Conservation (phyloP, 2,888 invertebrate species). For the Linnaemya vulpina region DNA sequence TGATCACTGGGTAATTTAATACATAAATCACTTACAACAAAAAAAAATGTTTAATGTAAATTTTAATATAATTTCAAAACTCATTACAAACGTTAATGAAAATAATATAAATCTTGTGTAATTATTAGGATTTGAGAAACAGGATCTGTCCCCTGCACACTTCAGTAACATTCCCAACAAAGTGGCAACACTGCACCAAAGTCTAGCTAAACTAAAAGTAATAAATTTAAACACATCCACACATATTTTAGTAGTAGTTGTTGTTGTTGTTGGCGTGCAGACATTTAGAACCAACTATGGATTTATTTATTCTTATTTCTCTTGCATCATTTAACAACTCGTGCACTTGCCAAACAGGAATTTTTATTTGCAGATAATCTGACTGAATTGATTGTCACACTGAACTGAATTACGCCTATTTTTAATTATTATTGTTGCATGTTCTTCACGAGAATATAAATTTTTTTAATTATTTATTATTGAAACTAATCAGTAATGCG, state of each 20-base stretch:
- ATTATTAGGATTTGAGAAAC: too few species aligned
- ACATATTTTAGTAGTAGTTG: neutral
- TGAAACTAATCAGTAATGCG: too few species aligned
- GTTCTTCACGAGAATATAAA: neutral
- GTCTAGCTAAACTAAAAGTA: neutral
- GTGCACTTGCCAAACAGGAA: neutral
- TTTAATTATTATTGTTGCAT: neutral
- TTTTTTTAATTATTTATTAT: too few species aligned
- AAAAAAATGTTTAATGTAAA: too few species aligned
- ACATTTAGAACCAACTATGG: neutral
- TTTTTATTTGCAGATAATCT: constrained; percentile 28
- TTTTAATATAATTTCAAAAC: too few species aligned
- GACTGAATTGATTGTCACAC: constrained; percentile 52
- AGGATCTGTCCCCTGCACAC: too few species aligned
- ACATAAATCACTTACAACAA: too few species aligned
- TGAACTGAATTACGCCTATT: constrained; percentile 49
- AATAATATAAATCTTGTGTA: too few species aligned
- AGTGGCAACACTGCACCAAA: neutral
- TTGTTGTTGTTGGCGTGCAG: neutral
- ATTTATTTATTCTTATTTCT: constrained; percentile 41
- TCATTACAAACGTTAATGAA: too few species aligned
- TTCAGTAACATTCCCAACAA: too few species aligned
- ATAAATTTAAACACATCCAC: neutral
- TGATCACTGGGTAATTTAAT: too few species aligned
- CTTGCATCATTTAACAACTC: constrained; percentile 29